phyloP scores from a whole-genome alignment of 2,113 vertebrate species.

The Jaculus jaculus region DNA sequence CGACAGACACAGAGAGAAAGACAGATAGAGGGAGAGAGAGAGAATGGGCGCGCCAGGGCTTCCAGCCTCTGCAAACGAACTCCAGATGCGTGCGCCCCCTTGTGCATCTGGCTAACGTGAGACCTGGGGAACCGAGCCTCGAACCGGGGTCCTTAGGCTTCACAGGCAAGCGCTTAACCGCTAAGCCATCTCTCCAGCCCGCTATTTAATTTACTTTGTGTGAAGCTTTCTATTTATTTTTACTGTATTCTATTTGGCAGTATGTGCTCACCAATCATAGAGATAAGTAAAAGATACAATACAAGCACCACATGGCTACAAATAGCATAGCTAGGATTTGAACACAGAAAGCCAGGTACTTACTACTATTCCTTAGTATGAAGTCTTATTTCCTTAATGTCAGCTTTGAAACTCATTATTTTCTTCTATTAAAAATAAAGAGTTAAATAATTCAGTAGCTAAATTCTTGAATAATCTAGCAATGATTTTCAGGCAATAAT shows the following conservation, averaged over 20 bases:
- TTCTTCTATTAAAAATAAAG: background rate
- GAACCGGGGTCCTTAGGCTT: too few relatives aligned
- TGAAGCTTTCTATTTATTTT: background rate
- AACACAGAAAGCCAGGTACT: background rate
- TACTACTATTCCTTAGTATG: background rate
- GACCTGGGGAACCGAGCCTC: too few relatives aligned
- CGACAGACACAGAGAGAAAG: too few relatives aligned
- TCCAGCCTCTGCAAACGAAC: too few relatives aligned
- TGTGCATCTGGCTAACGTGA: too few relatives aligned
- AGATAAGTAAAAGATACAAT: background rate
- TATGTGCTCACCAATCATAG: background rate
- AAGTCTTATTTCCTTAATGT: background rate
- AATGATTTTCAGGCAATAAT: background rate
- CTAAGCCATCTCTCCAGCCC: too few relatives aligned
- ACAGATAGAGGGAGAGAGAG: too few relatives aligned
- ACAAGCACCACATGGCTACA: background rate
- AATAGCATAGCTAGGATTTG: background rate
- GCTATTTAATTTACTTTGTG: background rate
- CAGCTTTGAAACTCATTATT: background rate
- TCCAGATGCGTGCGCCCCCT: too few relatives aligned
- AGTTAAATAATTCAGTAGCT: background rate
- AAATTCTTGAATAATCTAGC: slow-evolving; percentile 21
- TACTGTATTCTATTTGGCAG: background rate
- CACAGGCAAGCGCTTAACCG: too few relatives aligned
- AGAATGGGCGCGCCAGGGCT: too few relatives aligned